These are phyloP conservation scores for Venustoraphidia nigricollis DNA, from an alignment of 2,888 invertebrate genomes.

Conservation along the genomic window DNA sequence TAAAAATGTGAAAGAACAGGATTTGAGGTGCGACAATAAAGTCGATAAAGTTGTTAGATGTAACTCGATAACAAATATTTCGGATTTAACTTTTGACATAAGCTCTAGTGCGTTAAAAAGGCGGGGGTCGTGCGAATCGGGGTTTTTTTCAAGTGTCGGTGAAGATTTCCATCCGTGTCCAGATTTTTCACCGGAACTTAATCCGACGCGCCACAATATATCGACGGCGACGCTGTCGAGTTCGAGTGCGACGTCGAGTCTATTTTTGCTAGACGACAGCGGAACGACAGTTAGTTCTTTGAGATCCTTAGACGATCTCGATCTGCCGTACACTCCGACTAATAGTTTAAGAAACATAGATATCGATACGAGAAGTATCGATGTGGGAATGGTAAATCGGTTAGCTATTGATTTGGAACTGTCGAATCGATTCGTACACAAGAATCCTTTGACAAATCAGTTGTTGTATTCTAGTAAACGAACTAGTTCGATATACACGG, in stretches of 20 bases:
- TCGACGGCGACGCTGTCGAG: slow-evolving; percentile 22
- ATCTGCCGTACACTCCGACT: slow-evolving; percentile 15
- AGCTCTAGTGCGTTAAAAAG: slow-evolving; percentile 32
- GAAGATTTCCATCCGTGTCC: slow-evolving; percentile 38
- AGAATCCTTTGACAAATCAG: slow-evolving; percentile 30
- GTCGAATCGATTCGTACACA: slow-evolving; percentile 28
- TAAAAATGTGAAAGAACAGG: slow-evolving; percentile 16
- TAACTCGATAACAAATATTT: slow-evolving; percentile 25
- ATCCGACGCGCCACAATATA: slow-evolving; percentile 14
- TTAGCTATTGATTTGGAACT: slow-evolving; percentile 31
- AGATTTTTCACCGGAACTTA: slow-evolving; percentile 12
- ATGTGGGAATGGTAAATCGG: slow-evolving; percentile 32
- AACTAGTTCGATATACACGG: slow-evolving; percentile 71
- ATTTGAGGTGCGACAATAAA: slow-evolving; percentile 7
- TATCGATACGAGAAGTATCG: slow-evolving; percentile 24
- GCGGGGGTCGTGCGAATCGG: slow-evolving; percentile 76
- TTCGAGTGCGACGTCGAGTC: slow-evolving; percentile 34
- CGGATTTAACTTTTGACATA: slow-evolving; percentile 20
- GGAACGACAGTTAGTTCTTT: slow-evolving; percentile 40
- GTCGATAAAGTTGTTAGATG: slow-evolving; percentile 18
- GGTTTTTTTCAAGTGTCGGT: slow-evolving; percentile 78
- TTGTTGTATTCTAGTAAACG: slow-evolving; percentile 41
- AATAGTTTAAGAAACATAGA: slow-evolving; percentile 23
- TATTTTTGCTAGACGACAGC: slow-evolving; percentile 43
- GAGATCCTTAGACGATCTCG: slow-evolving; percentile 42